Base-by-base conservation (phyloP, 2,113 vertebrate species). In the Antigone vipio region DNA sequence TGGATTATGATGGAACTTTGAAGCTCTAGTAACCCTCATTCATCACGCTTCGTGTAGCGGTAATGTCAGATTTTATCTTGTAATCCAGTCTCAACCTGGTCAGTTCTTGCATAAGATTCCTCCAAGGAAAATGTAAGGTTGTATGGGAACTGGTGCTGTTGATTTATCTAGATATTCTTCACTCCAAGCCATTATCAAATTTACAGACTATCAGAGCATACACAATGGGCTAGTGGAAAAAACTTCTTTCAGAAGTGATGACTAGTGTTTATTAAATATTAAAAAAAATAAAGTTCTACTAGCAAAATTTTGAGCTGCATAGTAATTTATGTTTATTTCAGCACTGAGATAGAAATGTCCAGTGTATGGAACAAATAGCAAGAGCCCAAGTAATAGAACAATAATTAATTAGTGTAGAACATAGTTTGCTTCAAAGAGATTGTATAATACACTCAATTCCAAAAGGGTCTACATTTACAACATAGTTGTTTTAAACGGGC, bases 31-130 rank as follows among this genome's bases (percentile, higher is more conserved):
- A 78, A 12, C 15, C 12, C 35, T 69, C 55, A 47, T 64, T 66
- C 42, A 27, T 80, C 38, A 40, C 1, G 3, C 15, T 5, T 69
- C 3, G 0, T 35, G 17, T 50, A 80, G 6, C 3, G 0, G 6
- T 47, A 42, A 42, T 71, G 20, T 67, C 30, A 71, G 18, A 75
- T 80, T 76, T 87, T 62, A 38, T 85, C 30, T 47, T 11, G 18
- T 60, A 77, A 77, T 55, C 20, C 40, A 73, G 26, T 44, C 11
- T 68, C 55, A 77, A 7, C 6, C 26, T 56, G 32, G 15, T 63
- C 45, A 66, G 23, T 62, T 85, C 23, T 66, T 82, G 18, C 24
- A 40, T 71, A 81, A 78, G 7, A 58, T 58, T 15, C 12, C 20
- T 77, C 22, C 15, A 73, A 53, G n/a, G 56, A 88, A 95, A 90